A percentile compares a stretch with the other conserved stretches of the same genome.
These are phyloP conservation scores for Ptychoptera contaminata DNA, from an alignment of 2,888 invertebrate species.

Conservation along the genomic window DNA sequence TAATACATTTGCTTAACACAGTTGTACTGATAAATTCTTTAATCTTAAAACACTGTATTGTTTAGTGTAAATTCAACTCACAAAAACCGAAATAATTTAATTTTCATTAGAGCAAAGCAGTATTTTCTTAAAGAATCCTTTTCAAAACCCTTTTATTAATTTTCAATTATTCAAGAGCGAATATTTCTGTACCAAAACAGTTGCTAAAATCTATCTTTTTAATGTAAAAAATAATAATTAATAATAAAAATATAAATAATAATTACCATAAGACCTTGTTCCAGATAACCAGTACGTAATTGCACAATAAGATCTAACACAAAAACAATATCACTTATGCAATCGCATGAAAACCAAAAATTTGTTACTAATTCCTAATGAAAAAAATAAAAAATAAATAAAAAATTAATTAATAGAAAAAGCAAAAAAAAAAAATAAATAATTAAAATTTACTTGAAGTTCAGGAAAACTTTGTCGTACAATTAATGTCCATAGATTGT, in stretches of 20 bases:
- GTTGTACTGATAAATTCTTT: too few species aligned
- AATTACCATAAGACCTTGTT: constrained; percentile 77
- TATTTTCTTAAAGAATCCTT: too few species aligned
- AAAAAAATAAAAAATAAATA: background rate
- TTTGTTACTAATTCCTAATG: constrained; percentile 48
- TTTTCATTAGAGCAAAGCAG: too few species aligned
- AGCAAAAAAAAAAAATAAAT: background rate
- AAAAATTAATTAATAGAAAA: background rate
- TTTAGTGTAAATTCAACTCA: too few species aligned
- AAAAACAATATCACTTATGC: constrained; percentile 73
- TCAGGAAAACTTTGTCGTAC: constrained; percentile 91
- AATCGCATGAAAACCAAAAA: constrained; percentile 72
- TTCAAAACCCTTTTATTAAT: too few species aligned
- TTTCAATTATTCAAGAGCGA: too few species aligned
- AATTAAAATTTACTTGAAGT: constrained; percentile 43
- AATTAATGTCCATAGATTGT: constrained; percentile 91
- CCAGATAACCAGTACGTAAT: constrained; percentile 85
- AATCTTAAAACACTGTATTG: too few species aligned
- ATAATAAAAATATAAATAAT: background rate
- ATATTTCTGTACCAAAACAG: too few species aligned
- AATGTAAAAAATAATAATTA: too few species aligned
- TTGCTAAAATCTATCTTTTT: too few species aligned
- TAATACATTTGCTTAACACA: too few species aligned
- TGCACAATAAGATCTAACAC: constrained; percentile 80
- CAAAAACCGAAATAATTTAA: too few species aligned